These are phyloP conservation scores for Melanotaenia maccullochi DNA, from an alignment of 2,797 vertebrate species.

Conservation along the genomic window DNA sequence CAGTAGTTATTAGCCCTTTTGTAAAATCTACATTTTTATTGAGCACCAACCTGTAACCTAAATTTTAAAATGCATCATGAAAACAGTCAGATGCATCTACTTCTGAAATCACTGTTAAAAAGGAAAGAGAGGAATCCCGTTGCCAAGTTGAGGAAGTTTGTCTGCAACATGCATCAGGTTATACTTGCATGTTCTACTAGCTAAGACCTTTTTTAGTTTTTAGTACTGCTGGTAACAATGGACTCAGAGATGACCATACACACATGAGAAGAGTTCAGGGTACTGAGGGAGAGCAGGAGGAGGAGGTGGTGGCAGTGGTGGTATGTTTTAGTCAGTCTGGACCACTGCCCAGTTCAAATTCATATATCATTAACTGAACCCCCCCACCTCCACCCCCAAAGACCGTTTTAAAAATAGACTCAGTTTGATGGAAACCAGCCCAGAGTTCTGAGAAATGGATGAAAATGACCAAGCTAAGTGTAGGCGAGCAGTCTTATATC, in stretches of 20 bases:
- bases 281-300: constrained; percentile 18
- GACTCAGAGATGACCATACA: constrained; percentile 14
- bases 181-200: background rate
- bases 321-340: constrained; percentile 73
- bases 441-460: constrained; percentile 74
- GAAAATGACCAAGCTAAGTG: constrained; percentile 61
- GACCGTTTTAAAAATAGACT: constrained; percentile 81
- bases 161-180: background rate
- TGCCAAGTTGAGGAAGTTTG: background rate
- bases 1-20: background rate
- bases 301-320: constrained; percentile 25
- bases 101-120: background rate
- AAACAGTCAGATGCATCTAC: background rate
- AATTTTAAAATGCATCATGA: background rate
- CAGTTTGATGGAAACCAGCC: constrained; percentile 68
- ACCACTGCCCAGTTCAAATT: constrained; percentile 73
- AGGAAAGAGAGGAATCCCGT: background rate
- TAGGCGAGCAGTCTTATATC: constrained; percentile 70
- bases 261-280: constrained; percentile 47
- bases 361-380: constrained; percentile 73
- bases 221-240: too few relatives aligned
- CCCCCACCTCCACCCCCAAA: constrained; percentile 30
- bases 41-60: background rate
- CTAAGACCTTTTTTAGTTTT: too few relatives aligned
- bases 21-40: background rate